Base-by-base conservation (phyloP, 2,888 invertebrate species). In the Ornithoptera alexandrae region DNA sequence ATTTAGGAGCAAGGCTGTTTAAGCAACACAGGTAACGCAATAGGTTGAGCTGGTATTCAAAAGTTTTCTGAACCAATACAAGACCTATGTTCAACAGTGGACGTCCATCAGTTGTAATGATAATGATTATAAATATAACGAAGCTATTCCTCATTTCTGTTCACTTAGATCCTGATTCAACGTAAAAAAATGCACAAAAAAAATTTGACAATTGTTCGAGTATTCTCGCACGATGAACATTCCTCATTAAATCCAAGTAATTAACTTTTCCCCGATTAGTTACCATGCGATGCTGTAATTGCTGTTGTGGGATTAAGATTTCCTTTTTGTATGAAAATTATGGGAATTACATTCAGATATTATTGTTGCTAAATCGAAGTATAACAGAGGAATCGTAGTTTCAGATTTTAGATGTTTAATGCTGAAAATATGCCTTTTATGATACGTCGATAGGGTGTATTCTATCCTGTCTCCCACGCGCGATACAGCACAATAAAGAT, bases 311-410 rank as follows among this genome's bases (percentile, higher is more conserved):
- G 65, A 69, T 69, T 65, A 66, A 15, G 15, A 39, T 57, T 66
- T 69, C 66, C 65, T 69, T 65, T 46, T 69, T 46, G 57, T 69
- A 58, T 69, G n/a, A 62, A 20, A 62, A 61, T 20, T 10, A 53
- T 53, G 53, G 53, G 53, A 53, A 53, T 8, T 53, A n/a, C 4
- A n/a, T 53, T n/a, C 53, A 53, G n/a, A 18, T 53, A 53, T 6
- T n/a, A 18, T n/a, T 53, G 53, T n/a, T 18, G 53, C 7, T 46
- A 15, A 15, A 12, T 12, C 15, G 15, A 10, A 12, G 12, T 46
- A 17, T 15, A 10, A 30, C 30, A 30, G 2, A 30, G 30, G 30
- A 3, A 3, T 30, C 3, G 30, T 30, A 30, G 30, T 30, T 30
- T 30, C 2, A 30, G 30, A 2, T 3, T 30, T 4, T 30, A 3